Evolutionary conservation across 2,797 vertebrate genomes (phyloP).

Genomic region (Pelodytes ibericus): DNA sequence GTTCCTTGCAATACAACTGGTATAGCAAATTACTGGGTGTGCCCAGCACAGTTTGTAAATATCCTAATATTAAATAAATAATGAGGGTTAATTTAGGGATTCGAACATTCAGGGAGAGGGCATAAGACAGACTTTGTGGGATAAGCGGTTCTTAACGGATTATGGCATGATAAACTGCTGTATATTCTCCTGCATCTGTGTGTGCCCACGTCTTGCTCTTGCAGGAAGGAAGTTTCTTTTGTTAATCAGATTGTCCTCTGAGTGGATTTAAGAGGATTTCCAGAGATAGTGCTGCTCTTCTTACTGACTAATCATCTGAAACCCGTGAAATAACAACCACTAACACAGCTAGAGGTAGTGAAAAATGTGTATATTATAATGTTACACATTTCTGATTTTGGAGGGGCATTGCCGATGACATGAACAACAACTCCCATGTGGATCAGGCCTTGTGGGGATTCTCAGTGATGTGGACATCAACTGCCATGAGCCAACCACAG

Average conservation of each 20-base stretch:
- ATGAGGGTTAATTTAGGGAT: too few relatives aligned
- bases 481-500: too few relatives aligned
- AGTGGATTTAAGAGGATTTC: conserved; percentile 47
- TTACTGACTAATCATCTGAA: conserved; percentile 38
- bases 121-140: background rate
- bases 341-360: conserved; percentile 26
- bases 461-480: too few relatives aligned
- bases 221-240: conserved; percentile 39
- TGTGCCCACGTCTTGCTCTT: conserved; percentile 7
- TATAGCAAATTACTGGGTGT: too few relatives aligned
- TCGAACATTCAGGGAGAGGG: background rate
- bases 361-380: too few relatives aligned
- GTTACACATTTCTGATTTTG: too few relatives aligned
- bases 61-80: too few relatives aligned
- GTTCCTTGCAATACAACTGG: too few relatives aligned
- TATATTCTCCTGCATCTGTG: background rate
- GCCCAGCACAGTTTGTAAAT: too few relatives aligned
- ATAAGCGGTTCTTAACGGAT: background rate
- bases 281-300: conserved; percentile 31
- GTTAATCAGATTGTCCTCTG: conserved; percentile 46
- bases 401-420: too few relatives aligned
- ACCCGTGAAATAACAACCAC: conserved; percentile 31
- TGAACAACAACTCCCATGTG: too few relatives aligned
- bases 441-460: too few relatives aligned
- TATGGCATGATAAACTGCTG: background rate